phyloP scores from a whole-genome alignment of 2,113 vertebrate species.

The Anoura caudifer region DNA sequence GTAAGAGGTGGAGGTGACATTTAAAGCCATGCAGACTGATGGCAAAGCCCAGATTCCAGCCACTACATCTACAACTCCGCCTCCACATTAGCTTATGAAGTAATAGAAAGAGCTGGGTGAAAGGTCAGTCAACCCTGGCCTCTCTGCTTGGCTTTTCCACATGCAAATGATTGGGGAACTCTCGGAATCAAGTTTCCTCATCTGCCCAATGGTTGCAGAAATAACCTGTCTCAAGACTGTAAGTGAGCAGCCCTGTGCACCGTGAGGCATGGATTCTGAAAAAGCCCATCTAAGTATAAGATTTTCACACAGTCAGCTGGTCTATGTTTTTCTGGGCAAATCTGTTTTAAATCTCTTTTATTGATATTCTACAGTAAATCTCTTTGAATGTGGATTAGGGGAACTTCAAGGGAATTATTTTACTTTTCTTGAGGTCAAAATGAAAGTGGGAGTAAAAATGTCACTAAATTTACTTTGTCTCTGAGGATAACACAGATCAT shows the following conservation, averaged over 20 bases:
- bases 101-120: neutral
- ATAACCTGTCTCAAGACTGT: neutral
- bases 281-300: neutral
- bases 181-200: neutral
- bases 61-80: neutral
- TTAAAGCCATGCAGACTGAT: neutral
- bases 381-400: neutral
- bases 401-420: neutral
- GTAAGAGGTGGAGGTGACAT: neutral
- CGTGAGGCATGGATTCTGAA: neutral
- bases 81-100: neutral
- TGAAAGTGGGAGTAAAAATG: neutral
- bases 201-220: neutral
- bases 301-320: neutral
- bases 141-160: neutral
- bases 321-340: neutral
- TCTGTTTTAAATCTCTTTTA: neutral
- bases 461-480: neutral
- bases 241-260: neutral
- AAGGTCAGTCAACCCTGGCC: neutral
- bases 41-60: neutral
- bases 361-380: neutral
- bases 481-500: neutral
- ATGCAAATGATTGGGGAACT: neutral
- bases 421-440: neutral